Conservation (phyloP, 2,888 invertebrate genomes). For the Epinotia demarniana region DNA sequence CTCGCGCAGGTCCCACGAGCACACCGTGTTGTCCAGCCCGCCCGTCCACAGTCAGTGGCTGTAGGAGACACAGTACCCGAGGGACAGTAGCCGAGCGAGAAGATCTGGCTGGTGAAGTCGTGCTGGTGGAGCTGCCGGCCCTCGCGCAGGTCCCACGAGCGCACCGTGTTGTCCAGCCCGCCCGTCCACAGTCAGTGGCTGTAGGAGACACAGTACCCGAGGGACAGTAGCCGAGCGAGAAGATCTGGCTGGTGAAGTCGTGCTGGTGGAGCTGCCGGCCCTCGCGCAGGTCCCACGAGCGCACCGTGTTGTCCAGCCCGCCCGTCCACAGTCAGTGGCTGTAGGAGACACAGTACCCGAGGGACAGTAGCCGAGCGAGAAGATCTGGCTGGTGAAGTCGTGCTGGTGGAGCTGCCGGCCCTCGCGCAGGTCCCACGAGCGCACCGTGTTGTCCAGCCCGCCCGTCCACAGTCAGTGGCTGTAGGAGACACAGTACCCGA, state of each 20-base stretch:
- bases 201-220: conserved; percentile 82
- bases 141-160: conserved; percentile 98
- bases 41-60: conserved; percentile 89
- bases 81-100: conserved; percentile 95
- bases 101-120: conserved; percentile 96
- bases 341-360: conserved; percentile 82
- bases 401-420: conserved; percentile 97
- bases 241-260: conserved; percentile 96
- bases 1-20: conserved; percentile 98
- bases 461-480: conserved; percentile 88
- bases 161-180: conserved; percentile 97
- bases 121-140: conserved; percentile 97
- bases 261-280: conserved; percentile 97
- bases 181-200: conserved; percentile 90
- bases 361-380: conserved; percentile 95
- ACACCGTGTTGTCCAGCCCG: conserved; percentile 97
- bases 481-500: conserved; percentile 82
- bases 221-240: conserved; percentile 95
- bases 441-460: conserved; percentile 97
- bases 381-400: conserved; percentile 96
- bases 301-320: conserved; percentile 83
- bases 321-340: too few relatives aligned
- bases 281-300: conserved; percentile 98
- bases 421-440: conserved; percentile 98
- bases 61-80: conserved; percentile 82